These are phyloP conservation scores for Drosophila erecta DNA, from an alignment of 1,140 invertebrate genomes.

Conservation along the genomic window DNA sequence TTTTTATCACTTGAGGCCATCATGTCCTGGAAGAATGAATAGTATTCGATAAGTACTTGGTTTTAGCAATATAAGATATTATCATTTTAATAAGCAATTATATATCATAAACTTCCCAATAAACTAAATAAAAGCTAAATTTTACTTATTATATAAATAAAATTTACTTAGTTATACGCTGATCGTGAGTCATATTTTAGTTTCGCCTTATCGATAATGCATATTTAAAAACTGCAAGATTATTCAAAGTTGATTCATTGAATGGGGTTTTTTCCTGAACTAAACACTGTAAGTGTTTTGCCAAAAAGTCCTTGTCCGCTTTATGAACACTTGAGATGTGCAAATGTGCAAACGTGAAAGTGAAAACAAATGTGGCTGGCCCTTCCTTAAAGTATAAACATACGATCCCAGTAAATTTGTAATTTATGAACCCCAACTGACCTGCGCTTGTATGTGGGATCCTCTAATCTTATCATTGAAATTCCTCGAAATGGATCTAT, in stretches of 20 bases:
- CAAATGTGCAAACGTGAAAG: slow-evolving; percentile 20
- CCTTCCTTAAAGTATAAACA: slow-evolving; percentile 1
- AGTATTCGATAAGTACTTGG: not conserved
- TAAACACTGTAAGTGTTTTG: not conserved
- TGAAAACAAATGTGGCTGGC: slow-evolving; percentile 1
- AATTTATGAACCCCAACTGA: slow-evolving; percentile 7
- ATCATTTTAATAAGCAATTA: too few relatives aligned
- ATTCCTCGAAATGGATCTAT: slow-evolving; percentile 19
- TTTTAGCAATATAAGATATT: not conserved
- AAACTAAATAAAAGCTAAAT: too few relatives aligned
- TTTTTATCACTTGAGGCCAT: slow-evolving; percentile 90
- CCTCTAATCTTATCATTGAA: slow-evolving; percentile 21
- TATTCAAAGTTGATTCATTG: not conserved
- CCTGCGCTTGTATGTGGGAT: slow-evolving; percentile 12
- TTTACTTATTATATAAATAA: too few relatives aligned
- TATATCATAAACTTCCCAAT: too few relatives aligned
- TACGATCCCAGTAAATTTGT: not conserved
- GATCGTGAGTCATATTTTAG: not conserved
- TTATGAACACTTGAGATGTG: not conserved
- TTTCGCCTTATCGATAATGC: not conserved
- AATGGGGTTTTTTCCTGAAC: slow-evolving; percentile 8
- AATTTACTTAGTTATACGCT: not conserved
- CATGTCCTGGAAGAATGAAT: slow-evolving; percentile 87
- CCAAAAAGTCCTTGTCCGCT: slow-evolving; percentile 1
- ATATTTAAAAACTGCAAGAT: not conserved